Evolutionary conservation across 2,113 vertebrate species (phyloP), one percentile per base, ranked within the genome.

Genomic region (Chauna torquata): DNA sequence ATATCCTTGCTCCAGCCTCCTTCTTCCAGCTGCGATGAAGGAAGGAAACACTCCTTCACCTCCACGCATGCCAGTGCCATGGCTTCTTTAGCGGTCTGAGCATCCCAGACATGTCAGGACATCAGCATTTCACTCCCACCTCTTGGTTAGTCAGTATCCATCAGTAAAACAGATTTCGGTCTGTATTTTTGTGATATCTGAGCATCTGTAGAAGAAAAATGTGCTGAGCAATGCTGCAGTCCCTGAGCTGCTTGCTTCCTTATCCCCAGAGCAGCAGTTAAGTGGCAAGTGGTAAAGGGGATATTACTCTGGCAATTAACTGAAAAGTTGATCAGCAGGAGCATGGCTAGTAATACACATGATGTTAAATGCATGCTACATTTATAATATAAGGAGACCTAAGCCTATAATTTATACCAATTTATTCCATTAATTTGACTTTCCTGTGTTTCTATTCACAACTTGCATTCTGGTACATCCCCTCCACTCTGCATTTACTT

Each of bases 41-140:
- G 24, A 11, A 54, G 58, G 68, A 36, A 84, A 57, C 36, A 28
- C 7, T 70, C 45, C 74, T 65, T 66, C 38, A 12, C 66, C 32
- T 12, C 82, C 90, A 69, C 1, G 0, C 50, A 30, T 2, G 9
- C 57, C 42, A 24, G 28, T 3, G 18, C 61, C 38, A 20, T 1
- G 1, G 83, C 68, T 65, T 27, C 4, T 0, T 28, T 3, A 61
- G 34, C 1, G 16, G 11, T 8, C n/a, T 11, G 71, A 89, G 81
- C 61, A 23, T 38, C 45, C 50, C 55, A 58, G 30, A 8, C 3
- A 3, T 19, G 19, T 2, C 23, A 1, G 36, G 50, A 42, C 28
- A 5, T 28, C 32, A 36, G 76, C 22, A 15, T 54, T 84, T 45
- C 36, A 3, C 66, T 74, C 68, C 44, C 45, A 16, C 70, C 62